Percentiles rank a stretch among this genome's conserved stretches.
Evolutionary conservation across 1,140 invertebrate genomes (phyloP).

Genomic region (Chironomus tepperi): DNA sequence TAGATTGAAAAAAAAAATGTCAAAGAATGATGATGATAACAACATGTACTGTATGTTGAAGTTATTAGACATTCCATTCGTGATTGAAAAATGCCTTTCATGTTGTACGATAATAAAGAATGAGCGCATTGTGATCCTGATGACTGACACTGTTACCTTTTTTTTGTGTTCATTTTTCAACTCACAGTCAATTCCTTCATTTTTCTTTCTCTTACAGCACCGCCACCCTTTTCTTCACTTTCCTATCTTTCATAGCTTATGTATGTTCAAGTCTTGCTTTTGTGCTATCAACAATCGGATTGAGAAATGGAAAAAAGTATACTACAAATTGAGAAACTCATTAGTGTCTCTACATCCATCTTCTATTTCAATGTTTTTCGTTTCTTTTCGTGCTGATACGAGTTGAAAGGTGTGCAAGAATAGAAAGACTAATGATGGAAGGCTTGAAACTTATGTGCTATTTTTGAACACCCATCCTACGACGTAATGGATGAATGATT

Average conservation of each 20-base stretch:
- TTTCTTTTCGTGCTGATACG: too few species aligned
- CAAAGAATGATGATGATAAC: slow-evolving; percentile 6
- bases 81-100: slow-evolving; percentile 10
- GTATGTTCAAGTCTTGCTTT: too few species aligned
- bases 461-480: too few species aligned
- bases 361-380: not conserved
- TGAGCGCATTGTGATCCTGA: not conserved
- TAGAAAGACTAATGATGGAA: too few species aligned
- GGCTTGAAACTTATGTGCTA: too few species aligned
- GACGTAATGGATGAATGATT: too few species aligned
- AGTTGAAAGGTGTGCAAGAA: too few species aligned
- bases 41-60: not conserved
- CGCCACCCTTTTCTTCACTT: not conserved
- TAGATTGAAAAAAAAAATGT: slow-evolving; percentile 4
- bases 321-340: slow-evolving; percentile 22
- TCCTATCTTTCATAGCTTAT: not conserved
- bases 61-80: not conserved
- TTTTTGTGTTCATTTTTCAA: too few species aligned
- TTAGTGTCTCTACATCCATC: slow-evolving; percentile 12
- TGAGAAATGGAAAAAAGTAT: not conserved
- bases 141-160: too few species aligned
- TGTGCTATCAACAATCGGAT: too few species aligned
- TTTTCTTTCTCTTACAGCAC: not conserved
- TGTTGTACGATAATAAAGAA: slow-evolving; percentile 1
- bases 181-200: too few species aligned